Conservation (phyloP, 2,797 vertebrate genomes). For the Malurus leucopterus region DNA sequence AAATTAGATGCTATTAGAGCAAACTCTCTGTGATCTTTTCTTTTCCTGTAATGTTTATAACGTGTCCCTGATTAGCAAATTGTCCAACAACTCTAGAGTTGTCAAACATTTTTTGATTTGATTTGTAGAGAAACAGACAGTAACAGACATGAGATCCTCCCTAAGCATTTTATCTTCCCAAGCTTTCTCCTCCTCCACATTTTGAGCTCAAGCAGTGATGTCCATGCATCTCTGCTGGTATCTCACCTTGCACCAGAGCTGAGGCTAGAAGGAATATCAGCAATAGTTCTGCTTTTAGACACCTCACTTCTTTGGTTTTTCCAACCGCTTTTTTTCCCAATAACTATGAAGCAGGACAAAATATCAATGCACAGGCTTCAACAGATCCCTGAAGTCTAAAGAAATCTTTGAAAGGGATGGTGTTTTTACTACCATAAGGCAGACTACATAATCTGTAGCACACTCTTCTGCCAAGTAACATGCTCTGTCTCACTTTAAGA, state of each 20-base stretch:
- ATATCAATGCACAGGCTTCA: constrained; percentile 44
- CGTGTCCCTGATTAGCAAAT: fast-evolving
- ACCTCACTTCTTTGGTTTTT: background rate
- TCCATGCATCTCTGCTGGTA: background rate
- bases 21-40: background rate
- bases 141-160: background rate
- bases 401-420: constrained; percentile 39
- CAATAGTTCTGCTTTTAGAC: background rate
- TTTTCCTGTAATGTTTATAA: background rate
- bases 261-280: background rate
- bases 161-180: background rate
- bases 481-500: constrained; percentile 38
- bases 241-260: background rate
- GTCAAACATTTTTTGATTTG: background rate
- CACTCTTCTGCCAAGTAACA: constrained; percentile 50
- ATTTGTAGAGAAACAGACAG: background rate
- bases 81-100: background rate
- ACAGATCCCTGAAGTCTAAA: constrained; percentile 12
- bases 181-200: background rate
- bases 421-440: constrained; percentile 16
- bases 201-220: background rate
- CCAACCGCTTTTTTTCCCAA: background rate
- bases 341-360: constrained; percentile 1
- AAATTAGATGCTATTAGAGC: background rate
- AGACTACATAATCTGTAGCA: constrained; percentile 30